phyloP scores from a whole-genome alignment of 2,797 vertebrate genomes.

The Pseudocheirus occidentalis region DNA sequence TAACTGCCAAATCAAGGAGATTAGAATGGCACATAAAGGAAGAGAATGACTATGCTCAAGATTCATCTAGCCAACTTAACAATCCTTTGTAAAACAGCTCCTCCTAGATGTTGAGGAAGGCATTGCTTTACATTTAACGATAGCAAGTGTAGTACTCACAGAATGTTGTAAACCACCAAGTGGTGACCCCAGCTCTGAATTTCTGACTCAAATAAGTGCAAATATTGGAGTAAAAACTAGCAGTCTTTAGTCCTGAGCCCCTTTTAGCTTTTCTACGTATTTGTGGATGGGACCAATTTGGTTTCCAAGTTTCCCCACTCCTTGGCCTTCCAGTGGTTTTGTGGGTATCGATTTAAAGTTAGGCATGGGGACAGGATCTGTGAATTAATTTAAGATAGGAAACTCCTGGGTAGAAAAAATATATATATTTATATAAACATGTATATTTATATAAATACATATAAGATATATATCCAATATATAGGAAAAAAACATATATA shows the following conservation, averaged over 20 bases:
- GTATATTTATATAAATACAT: too few relatives aligned
- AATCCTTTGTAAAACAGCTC: background rate
- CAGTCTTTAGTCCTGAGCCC: background rate
- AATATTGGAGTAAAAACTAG: background rate
- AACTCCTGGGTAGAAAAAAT: background rate
- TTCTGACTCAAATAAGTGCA: background rate
- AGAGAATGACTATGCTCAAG: background rate
- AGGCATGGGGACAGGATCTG: background rate
- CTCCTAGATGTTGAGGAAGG: background rate
- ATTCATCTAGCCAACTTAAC: background rate
- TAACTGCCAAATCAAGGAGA: background rate
- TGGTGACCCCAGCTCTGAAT: background rate
- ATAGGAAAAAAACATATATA: too few relatives aligned
- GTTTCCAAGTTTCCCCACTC: background rate
- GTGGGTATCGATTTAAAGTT: too few relatives aligned
- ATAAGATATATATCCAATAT: too few relatives aligned
- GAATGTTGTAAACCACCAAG: background rate
- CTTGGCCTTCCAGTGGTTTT: background rate
- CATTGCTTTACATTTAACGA: background rate
- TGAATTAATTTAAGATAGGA: background rate
- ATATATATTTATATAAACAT: too few relatives aligned
- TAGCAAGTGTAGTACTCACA: background rate
- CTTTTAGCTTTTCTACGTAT: background rate
- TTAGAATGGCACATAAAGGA: background rate
- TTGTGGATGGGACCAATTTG: background rate